Percentiles rank a stretch among this genome's conserved stretches.
Evolutionary conservation across 2,113 vertebrate species (phyloP).

Genomic region (Poecile atricapillus): DNA sequence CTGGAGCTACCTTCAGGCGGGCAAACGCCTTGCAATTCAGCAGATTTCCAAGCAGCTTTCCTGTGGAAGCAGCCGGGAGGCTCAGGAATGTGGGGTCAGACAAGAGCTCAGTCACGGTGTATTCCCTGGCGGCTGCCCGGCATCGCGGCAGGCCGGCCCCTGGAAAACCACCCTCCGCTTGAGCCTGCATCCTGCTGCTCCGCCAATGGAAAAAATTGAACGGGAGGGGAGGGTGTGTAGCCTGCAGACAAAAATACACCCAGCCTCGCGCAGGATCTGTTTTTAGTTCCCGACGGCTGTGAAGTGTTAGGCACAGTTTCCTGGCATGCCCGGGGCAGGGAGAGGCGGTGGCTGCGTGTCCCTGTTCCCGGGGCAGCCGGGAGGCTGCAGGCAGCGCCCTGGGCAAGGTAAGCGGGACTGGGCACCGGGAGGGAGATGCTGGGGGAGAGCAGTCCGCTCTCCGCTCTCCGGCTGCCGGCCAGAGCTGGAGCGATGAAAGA

Average conservation of each 20-base stretch:
- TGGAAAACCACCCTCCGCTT: constrained; percentile 83
- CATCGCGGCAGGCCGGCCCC: constrained; percentile 71
- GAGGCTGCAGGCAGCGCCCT: not conserved
- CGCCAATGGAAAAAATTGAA: constrained; percentile 85
- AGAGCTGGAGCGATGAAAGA: not conserved
- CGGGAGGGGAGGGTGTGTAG: constrained; percentile 78
- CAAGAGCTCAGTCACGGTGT: constrained; percentile 80
- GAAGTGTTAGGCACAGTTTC: constrained; percentile 77
- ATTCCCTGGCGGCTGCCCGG: constrained; percentile 73
- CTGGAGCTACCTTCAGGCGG: constrained; percentile 11
- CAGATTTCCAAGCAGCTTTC: constrained; percentile 37
- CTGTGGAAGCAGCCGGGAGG: constrained; percentile 71
- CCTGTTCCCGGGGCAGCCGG: not conserved
- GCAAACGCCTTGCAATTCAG: constrained; percentile 34
- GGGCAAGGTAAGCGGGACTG: constrained; percentile 42
- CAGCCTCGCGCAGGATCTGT: constrained; percentile 67
- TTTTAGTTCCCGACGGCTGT: constrained; percentile 77
- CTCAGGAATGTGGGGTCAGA: constrained; percentile 84
- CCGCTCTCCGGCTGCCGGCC: not conserved
- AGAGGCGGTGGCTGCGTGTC: constrained; percentile 60
- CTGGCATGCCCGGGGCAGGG: constrained; percentile 61
- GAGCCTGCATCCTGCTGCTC: constrained; percentile 76
- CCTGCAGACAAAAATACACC: constrained; percentile 78
- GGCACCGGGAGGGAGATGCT: not conserved
- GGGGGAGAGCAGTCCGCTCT: not conserved